These are phyloP conservation scores for Pluvialis apricaria DNA, from an alignment of 2,113 vertebrate species.

Conservation along the genomic window DNA sequence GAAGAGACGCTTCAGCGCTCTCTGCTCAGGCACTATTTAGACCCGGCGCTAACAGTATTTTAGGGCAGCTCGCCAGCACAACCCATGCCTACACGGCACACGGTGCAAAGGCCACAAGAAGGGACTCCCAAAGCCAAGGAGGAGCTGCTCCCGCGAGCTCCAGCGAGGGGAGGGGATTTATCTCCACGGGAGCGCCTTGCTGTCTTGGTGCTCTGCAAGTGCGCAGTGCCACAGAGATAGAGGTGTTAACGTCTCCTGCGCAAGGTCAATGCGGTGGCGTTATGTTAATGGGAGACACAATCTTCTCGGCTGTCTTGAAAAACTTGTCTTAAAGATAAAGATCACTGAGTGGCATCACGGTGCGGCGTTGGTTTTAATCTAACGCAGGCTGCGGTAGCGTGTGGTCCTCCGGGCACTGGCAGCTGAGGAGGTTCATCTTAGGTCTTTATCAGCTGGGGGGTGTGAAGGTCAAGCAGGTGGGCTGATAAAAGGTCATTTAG, in stretches of 20 bases:
- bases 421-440: not conserved
- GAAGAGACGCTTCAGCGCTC: not conserved
- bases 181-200: fast-evolving
- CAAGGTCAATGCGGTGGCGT: not conserved
- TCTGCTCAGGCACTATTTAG: not conserved
- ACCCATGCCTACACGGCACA: fast-evolving
- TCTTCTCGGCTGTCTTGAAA: not conserved
- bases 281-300: not conserved
- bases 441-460: not conserved
- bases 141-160: not conserved
- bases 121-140: fast-evolving
- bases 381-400: not conserved
- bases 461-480: not conserved
- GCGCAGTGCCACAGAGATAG: fast-evolving
- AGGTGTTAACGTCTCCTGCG: not conserved
- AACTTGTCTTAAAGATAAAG: not conserved
- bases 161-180: not conserved
- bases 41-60: not conserved
- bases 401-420: not conserved
- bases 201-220: not conserved
- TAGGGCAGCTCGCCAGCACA: not conserved
- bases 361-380: not conserved
- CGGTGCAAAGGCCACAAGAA: not conserved
- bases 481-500: not conserved
- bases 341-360: not conserved